Conservation (phyloP, 2,797 vertebrate species). For the Jordanella pulchra region DNA sequence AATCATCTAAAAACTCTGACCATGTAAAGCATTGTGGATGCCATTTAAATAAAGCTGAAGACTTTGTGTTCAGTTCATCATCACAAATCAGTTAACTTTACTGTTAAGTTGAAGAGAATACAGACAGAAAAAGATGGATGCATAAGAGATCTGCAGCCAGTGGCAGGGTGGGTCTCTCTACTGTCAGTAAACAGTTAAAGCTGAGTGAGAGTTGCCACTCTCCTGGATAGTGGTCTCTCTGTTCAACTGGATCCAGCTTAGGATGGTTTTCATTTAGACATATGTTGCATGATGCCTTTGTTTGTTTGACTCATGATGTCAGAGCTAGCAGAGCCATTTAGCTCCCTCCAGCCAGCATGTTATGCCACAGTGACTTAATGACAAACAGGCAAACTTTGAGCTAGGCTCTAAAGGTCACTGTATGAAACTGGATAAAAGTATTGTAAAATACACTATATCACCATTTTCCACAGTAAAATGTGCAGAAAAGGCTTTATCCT, state of each 20-base stretch:
- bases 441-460: background rate
- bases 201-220: constrained; percentile 28
- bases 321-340: constrained; percentile 44
- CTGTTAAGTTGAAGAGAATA: no score
- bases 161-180: background rate
- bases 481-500: background rate
- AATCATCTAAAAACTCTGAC: background rate
- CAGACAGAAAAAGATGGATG: background rate
- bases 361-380: constrained; percentile 53
- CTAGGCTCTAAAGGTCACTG: constrained; percentile 8
- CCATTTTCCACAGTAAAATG: background rate
- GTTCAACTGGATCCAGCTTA: constrained; percentile 49
- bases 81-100: background rate
- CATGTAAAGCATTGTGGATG: background rate
- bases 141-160: no score
- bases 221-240: constrained; percentile 21
- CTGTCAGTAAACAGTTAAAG: constrained; percentile 3
- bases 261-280: constrained; percentile 52
- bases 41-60: background rate
- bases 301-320: constrained; percentile 53
- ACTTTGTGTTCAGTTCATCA: background rate
- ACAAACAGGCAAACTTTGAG: constrained; percentile 48
- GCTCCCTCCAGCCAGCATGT: constrained; percentile 28
- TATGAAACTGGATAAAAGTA: constrained; percentile 9
- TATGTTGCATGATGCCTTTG: constrained; percentile 45